phyloP scores from a whole-genome alignment of 2,888 invertebrate species.

The Bellardia pandia region DNA sequence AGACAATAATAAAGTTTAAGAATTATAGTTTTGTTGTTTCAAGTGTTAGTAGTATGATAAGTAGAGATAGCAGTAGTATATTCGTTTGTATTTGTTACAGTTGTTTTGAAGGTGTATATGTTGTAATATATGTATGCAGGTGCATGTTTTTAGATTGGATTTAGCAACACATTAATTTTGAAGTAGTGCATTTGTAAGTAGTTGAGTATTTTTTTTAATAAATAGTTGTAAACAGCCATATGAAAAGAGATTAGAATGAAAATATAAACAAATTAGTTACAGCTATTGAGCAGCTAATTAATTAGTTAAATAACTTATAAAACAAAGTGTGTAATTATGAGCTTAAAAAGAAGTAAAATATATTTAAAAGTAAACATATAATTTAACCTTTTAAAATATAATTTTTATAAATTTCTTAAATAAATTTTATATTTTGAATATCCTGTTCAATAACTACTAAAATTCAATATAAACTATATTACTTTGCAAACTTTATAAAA shows the following conservation, averaged over 20 bases:
- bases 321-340: background rate
- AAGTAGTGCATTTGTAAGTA: background rate
- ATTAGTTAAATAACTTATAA: background rate
- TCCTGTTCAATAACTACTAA: no score
- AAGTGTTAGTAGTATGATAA: background rate
- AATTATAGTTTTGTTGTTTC: conserved; percentile 27
- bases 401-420: no score
- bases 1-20: background rate
- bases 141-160: background rate
- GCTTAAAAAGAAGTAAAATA: background rate
- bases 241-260: conserved; percentile 52
- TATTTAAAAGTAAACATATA: no score
- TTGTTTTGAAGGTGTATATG: background rate
- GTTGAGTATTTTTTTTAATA: background rate
- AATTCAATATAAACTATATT: no score
- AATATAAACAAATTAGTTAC: background rate
- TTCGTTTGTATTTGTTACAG: conserved; percentile 13
- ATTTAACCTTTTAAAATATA: no score
- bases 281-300: conserved; percentile 2
- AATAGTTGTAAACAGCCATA: conserved; percentile 21
- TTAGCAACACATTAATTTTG: conserved; percentile 7
- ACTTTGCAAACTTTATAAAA: no score
- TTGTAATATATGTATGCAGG: background rate
- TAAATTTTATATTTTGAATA: no score
- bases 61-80: background rate